Percentiles rank a stretch among this genome's conserved stretches.
These are phyloP conservation scores for Leptarthrus brevirostris DNA, from an alignment of 2,888 invertebrate genomes.

Conservation along the genomic window DNA sequence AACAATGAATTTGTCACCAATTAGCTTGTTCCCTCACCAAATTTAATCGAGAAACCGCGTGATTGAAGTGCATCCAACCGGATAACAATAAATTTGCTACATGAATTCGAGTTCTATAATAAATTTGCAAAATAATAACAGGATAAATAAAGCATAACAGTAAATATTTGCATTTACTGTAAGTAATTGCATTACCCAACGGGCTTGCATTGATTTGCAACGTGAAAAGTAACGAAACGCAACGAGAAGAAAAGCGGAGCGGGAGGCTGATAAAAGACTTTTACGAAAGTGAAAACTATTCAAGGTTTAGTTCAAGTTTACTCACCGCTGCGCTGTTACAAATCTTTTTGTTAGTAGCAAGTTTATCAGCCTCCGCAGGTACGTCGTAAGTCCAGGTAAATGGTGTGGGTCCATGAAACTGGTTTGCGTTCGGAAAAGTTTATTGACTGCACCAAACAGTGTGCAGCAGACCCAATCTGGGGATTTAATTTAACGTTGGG, in stretches of 20 bases:
- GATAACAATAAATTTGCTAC: conserved; percentile 17
- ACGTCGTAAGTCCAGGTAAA: too few species aligned
- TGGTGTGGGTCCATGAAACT: conserved; percentile 9
- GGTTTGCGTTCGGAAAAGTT: conserved; percentile 21
- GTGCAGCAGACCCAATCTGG: too few species aligned
- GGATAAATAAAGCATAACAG: neutral
- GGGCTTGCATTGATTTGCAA: neutral
- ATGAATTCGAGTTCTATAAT: neutral
- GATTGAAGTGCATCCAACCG: conserved; percentile 13
- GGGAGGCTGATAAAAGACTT: conserved; percentile 36
- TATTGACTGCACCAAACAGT: conserved; percentile 32
- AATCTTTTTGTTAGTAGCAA: conserved; percentile 12
- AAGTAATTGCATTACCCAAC: conserved; percentile 19
- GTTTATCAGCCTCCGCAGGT: neutral
- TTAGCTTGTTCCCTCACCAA: too few species aligned
- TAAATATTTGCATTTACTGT: conserved; percentile 10
- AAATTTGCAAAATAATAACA: neutral
- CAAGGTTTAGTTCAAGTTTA: conserved; percentile 46
- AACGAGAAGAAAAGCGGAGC: neutral
- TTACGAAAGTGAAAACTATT: conserved; percentile 45
- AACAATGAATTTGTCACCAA: too few species aligned
- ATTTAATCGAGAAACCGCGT: too few species aligned
- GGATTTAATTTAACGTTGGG: too few species aligned
- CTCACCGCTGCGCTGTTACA: conserved; percentile 22
- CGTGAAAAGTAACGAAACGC: too few species aligned